These are phyloP conservation scores for Tragelaphus buxtoni DNA, from an alignment of 2,113 vertebrate species.

Conservation along the genomic window DNA sequence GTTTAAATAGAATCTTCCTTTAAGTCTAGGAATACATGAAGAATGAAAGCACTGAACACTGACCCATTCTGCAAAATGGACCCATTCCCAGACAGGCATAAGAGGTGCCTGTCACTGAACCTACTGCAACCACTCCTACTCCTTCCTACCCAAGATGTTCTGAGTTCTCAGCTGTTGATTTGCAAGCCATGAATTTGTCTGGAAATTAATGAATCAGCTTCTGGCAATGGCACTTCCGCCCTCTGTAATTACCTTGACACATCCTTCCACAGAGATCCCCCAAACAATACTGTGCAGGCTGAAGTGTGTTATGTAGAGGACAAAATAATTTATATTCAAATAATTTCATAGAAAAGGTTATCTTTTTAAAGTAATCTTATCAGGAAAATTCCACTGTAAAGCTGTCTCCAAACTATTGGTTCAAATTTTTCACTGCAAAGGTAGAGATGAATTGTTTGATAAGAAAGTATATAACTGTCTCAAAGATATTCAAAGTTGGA, in stretches of 20 bases:
- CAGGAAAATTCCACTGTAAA: conserved; percentile 5
- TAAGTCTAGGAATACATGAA: background rate
- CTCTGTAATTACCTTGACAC: conserved; percentile 62
- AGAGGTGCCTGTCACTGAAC: background rate
- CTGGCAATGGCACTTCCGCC: conserved; percentile 45
- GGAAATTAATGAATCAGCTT: conserved; percentile 65
- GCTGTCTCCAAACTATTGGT: background rate
- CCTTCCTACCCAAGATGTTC: conserved; percentile 43
- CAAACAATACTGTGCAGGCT: background rate
- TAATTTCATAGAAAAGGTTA: background rate
- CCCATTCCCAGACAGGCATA: background rate
- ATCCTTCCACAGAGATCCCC: conserved; percentile 47
- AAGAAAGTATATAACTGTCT: background rate
- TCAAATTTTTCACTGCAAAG: background rate
- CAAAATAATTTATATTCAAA: conserved; percentile 41
- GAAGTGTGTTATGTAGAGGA: background rate
- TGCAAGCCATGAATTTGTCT: conserved; percentile 59
- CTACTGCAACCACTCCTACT: background rate
- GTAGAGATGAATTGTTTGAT: background rate
- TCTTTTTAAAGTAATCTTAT: background rate
- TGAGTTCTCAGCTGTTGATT: conserved; percentile 64
- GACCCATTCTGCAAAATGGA: background rate
- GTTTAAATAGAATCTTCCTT: background rate
- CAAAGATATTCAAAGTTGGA: background rate
- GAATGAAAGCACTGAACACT: background rate